Evolutionary conservation across 2,888 invertebrate species (phyloP).

Genomic region (Agrochola lychnidis): DNA sequence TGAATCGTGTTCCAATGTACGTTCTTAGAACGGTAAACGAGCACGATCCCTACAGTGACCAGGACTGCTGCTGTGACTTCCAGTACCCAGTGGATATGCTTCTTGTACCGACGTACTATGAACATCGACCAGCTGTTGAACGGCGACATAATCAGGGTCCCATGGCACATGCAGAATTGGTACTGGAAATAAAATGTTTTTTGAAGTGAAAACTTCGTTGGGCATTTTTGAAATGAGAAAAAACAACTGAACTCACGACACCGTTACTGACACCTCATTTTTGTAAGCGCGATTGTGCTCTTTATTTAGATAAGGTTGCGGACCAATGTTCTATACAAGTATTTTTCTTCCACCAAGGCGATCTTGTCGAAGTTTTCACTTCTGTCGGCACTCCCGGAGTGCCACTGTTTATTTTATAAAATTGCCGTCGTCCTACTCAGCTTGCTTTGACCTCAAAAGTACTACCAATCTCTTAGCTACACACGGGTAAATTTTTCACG

Average conservation of each 20-base stretch:
- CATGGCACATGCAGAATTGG: constrained; percentile 78
- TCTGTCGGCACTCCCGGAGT: too few species aligned
- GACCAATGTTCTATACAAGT: too few species aligned
- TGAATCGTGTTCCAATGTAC: constrained; percentile 70
- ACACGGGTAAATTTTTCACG: neutral
- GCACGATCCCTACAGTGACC: constrained; percentile 64
- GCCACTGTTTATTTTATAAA: too few species aligned
- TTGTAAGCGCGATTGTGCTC: too few species aligned
- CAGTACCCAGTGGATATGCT: constrained; percentile 67
- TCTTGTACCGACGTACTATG: constrained; percentile 63
- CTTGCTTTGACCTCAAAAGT: neutral
- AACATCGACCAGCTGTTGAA: constrained; percentile 76
- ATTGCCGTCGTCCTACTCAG: too few species aligned
- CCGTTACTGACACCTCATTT: too few species aligned
- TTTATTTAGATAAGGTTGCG: too few species aligned
- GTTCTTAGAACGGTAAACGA: constrained; percentile 62
- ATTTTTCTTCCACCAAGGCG: too few species aligned
- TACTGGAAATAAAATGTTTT: constrained; percentile 66
- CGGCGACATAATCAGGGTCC: constrained; percentile 70
- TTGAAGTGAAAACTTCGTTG: too few species aligned
- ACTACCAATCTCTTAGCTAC: neutral
- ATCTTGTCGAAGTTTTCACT: too few species aligned
- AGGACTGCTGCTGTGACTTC: constrained; percentile 67
- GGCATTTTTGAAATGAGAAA: too few species aligned
- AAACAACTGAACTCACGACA: too few species aligned